Conservation (phyloP, 1,140 invertebrate species). For the Scaptodrosophila lebanonensis region DNA sequence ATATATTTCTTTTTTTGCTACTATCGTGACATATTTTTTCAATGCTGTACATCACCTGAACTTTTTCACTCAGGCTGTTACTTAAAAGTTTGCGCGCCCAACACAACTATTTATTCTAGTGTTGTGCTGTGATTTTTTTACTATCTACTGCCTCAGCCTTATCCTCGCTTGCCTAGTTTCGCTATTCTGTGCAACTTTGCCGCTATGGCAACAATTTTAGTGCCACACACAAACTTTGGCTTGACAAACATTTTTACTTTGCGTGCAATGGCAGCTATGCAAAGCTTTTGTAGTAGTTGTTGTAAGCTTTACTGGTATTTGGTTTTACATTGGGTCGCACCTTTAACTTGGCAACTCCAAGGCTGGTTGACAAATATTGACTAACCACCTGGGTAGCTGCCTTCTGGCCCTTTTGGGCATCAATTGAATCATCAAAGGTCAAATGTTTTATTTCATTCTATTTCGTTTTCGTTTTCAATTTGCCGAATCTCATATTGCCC, state of each 20-base stretch:
- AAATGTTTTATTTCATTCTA: slow-evolving; percentile 44
- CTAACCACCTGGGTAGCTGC: slow-evolving; percentile 4
- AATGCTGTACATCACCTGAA: slow-evolving; percentile 47
- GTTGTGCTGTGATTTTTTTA: slow-evolving; percentile 57
- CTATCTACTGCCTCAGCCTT: slow-evolving; percentile 19
- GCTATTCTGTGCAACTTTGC: slow-evolving; percentile 5
- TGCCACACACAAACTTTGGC: slow-evolving; percentile 32
- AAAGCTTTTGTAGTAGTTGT: slow-evolving; percentile 13
- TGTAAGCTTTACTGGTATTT: slow-evolving; percentile 13
- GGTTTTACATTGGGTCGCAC: slow-evolving; percentile 20
- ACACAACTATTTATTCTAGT: slow-evolving; percentile 63
- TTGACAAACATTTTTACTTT: slow-evolving; percentile 63
- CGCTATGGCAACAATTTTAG: background rate
- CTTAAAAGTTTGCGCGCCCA: slow-evolving; percentile 48
- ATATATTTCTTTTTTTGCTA: background rate
- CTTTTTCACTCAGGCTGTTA: slow-evolving; percentile 30
- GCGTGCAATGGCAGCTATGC: slow-evolving; percentile 25
- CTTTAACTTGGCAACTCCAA: slow-evolving; percentile 40
- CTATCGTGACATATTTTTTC: slow-evolving; percentile 37
- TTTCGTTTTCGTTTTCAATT: slow-evolving; percentile 65
- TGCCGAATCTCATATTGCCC: slow-evolving; percentile 59
- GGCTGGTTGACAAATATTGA: slow-evolving; percentile 32
- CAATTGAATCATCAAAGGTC: slow-evolving; percentile 66
- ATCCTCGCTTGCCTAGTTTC: slow-evolving; percentile 10
- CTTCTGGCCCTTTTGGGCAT: slow-evolving; percentile 1